These are phyloP conservation scores for Stichopus horrens DNA, from an alignment of 53 echinoderm and acorn worm species.

Conservation along the genomic window DNA sequence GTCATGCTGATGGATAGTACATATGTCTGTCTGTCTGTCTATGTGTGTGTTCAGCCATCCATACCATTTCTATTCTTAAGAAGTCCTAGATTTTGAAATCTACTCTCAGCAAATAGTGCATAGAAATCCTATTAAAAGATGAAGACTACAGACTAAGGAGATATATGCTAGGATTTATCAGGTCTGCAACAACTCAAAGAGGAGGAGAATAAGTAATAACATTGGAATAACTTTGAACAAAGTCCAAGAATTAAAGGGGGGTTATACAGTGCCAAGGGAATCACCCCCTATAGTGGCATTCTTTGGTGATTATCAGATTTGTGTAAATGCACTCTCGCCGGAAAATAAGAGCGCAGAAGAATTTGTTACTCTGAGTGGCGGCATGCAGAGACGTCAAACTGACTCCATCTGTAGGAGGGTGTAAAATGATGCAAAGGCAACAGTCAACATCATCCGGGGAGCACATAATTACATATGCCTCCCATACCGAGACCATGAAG, in stretches of 20 bases:
- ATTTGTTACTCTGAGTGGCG: no score
- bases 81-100: background rate
- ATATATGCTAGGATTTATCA: background rate
- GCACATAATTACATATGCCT: conserved; percentile 34
- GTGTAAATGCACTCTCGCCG: background rate
- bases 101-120: background rate
- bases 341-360: no score
- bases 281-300: background rate
- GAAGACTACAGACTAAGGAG: background rate
- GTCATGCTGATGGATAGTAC: no score
- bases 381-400: conserved; percentile 2
- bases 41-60: background rate
- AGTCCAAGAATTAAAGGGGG: no score
- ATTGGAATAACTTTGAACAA: no score
- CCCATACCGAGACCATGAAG: conserved; percentile 41
- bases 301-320: background rate
- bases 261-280: background rate
- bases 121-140: conserved; percentile 7
- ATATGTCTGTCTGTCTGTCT: background rate
- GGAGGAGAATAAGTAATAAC: background rate
- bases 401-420: conserved; percentile 1
- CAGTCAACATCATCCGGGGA: conserved; percentile 25
- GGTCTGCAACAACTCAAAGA: background rate
- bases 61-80: background rate
- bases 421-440: conserved; percentile 33